Percentiles rank a stretch among this genome's conserved stretches.
phyloP scores from a whole-genome alignment of 30 jellyfish, hydroid and myxozoan species.

The Aurelia sp. region DNA sequence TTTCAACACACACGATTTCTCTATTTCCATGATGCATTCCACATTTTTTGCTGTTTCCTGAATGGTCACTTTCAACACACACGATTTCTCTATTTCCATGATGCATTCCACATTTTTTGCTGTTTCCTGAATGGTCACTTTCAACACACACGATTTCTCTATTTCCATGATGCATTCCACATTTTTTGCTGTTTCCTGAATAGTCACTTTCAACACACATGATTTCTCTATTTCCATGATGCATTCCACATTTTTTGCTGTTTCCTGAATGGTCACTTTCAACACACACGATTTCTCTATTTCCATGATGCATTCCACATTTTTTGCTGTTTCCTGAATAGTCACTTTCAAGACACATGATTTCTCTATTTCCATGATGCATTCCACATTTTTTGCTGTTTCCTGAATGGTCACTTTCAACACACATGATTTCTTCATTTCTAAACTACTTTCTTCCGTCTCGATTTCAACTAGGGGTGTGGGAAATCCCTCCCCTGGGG shows the following conservation, averaged over 20 bases:
- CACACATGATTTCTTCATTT: not conserved
- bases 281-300: not conserved
- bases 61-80: not conserved
- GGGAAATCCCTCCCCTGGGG: conserved; percentile 38
- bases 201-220: not conserved
- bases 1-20: not conserved
- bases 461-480: conserved; percentile 4
- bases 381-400: not conserved
- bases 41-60: not conserved
- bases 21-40: not conserved
- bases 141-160: not conserved
- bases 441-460: not conserved
- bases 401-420: not conserved
- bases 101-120: not conserved
- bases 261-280: not conserved
- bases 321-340: not conserved
- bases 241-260: not conserved
- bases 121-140: not conserved
- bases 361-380: not conserved
- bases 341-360: not conserved
- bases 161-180: not conserved
- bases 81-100: not conserved
- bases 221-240: conserved; percentile 6
- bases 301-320: not conserved
- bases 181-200: not conserved